A percentile compares a stretch with the other conserved stretches of the same genome.
Conservation (phyloP, 1,140 invertebrate species). For the Holotrichia oblita region DNA sequence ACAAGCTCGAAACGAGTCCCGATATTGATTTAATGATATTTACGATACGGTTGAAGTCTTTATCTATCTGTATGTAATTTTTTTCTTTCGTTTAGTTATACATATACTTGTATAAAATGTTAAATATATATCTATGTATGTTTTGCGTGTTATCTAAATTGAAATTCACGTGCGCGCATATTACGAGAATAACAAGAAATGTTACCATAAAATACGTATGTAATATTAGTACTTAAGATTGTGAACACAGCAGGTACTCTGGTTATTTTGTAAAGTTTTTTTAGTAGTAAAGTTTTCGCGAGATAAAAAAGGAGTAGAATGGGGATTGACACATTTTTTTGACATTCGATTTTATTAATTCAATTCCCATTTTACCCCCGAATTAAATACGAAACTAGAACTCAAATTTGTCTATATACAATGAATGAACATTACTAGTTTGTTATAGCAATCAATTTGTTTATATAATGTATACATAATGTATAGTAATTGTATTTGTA, state of each 20-base stretch:
- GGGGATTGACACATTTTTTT: no score
- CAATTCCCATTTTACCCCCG: no score
- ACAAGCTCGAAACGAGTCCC: neutral
- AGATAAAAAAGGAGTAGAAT: neutral
- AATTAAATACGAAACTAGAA: no score
- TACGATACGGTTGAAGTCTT: neutral
- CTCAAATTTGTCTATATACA: no score
- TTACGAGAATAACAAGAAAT: conserved; percentile 21
- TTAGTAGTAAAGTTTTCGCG: neutral
- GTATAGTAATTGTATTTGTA: neutral
- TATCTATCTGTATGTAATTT: neutral
- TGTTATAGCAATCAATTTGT: neutral
- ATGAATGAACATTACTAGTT: neutral
- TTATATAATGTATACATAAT: neutral
- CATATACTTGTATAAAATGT: neutral
- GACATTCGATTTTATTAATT: no score
- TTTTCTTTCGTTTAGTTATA: neutral
- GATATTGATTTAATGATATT: conserved; percentile 10
- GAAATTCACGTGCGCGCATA: neutral
- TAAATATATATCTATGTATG: neutral
- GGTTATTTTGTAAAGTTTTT: neutral
- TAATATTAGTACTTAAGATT: conserved; percentile 18
- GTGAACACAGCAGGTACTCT: conserved; percentile 11
- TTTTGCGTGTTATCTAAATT: no score
- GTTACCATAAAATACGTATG: conserved; percentile 17